Percentiles rank a stretch among this genome's conserved stretches.
phyloP scores from a whole-genome alignment of 2,888 invertebrate genomes.

The Notocelia uddmanniana region DNA sequence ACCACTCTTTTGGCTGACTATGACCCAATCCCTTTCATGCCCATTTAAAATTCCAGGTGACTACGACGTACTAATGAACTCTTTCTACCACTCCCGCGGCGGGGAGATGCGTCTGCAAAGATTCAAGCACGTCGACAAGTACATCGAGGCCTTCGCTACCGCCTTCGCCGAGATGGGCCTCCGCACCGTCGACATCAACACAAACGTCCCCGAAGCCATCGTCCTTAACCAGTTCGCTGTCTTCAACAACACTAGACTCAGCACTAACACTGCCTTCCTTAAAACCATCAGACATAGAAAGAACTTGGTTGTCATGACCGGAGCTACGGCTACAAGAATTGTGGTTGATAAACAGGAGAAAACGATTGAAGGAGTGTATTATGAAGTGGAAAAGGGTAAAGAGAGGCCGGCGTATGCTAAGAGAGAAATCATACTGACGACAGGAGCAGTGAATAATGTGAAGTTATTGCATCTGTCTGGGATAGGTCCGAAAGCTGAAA shows the following conservation, averaged over 20 bases:
- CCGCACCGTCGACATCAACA: slow-evolving; percentile 73
- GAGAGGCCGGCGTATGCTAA: slow-evolving; percentile 75
- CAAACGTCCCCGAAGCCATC: slow-evolving; percentile 75
- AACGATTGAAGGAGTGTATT: slow-evolving; percentile 73
- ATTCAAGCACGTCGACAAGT: slow-evolving; percentile 75
- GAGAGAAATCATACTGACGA: slow-evolving; percentile 75
- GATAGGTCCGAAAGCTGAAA: slow-evolving; percentile 71
- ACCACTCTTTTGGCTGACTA: no score
- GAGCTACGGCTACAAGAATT: slow-evolving; percentile 75
- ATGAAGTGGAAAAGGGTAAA: slow-evolving; percentile 77
- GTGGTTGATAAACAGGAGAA: slow-evolving; percentile 74
- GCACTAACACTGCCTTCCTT: slow-evolving; percentile 75
- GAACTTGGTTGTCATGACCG: slow-evolving; percentile 73
- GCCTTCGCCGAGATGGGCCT: slow-evolving; percentile 80
- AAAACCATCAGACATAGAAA: slow-evolving; percentile 76
- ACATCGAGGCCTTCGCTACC: slow-evolving; percentile 72
- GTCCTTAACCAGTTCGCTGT: slow-evolving; percentile 78
- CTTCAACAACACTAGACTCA: slow-evolving; percentile 77
- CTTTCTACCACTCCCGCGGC: slow-evolving; percentile 77
- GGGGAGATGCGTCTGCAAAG: slow-evolving; percentile 79
- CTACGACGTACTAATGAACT: slow-evolving; percentile 79
- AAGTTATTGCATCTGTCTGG: slow-evolving; percentile 77
- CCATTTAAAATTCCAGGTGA: slow-evolving; percentile 67
- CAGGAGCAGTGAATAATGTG: slow-evolving; percentile 80
- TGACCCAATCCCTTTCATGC: neutral